Evolutionary conservation across 2,888 invertebrate genomes (phyloP).

Genomic region (Melieria picta): DNA sequence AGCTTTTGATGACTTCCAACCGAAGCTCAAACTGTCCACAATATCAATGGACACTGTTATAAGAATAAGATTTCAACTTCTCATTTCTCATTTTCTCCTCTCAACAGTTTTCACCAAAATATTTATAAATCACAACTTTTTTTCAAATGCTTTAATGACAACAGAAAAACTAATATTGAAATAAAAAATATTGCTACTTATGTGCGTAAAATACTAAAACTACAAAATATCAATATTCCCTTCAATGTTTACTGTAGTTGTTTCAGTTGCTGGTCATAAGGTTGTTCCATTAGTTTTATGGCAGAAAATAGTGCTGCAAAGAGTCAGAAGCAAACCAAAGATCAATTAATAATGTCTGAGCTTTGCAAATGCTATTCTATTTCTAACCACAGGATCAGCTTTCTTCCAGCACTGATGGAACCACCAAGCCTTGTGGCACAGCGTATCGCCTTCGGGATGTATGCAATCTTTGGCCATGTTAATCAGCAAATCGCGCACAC

Average conservation of each 20-base stretch:
- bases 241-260: too few relatives aligned
- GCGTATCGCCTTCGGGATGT: conserved; percentile 61
- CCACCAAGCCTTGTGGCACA: conserved; percentile 65
- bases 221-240: not conserved
- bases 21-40: too few relatives aligned
- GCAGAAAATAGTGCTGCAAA: conserved; percentile 37
- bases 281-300: conserved; percentile 8
- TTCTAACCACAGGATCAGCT: conserved; percentile 61
- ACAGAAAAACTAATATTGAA: conserved; percentile 1
- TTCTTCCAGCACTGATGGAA: conserved; percentile 65
- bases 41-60: too few relatives aligned
- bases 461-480: conserved; percentile 59
- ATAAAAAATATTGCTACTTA: conserved; percentile 15
- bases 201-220: conserved; percentile 10
- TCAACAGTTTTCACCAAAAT: not conserved
- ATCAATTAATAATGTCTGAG: not conserved
- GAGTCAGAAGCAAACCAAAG: not conserved
- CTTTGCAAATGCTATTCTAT: not conserved
- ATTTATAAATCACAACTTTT: not conserved
- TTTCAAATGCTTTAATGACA: conserved; percentile 31
- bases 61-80: too few relatives aligned
- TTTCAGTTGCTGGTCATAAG: not conserved
- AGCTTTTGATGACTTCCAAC: too few relatives aligned
- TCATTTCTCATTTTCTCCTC: too few relatives aligned
- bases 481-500: conserved; percentile 55